Base-by-base conservation (phyloP, 2,113 vertebrate genomes). In the Rhipidura dahli region DNA sequence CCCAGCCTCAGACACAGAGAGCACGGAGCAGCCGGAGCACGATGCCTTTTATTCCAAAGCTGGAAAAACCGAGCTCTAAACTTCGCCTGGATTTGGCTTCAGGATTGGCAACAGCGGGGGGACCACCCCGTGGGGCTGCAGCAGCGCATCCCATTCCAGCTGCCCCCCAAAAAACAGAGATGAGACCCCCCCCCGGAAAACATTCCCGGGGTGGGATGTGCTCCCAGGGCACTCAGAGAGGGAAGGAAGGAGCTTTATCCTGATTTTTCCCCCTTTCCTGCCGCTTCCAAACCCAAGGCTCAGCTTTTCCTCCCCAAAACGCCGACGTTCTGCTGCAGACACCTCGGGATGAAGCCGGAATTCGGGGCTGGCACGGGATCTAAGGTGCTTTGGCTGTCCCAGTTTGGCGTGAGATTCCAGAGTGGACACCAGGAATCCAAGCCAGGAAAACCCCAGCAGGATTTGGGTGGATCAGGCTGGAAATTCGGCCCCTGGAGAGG, bases 61-160 rank as follows among this genome's bases (percentile, higher is more conserved):
- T 39, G 68, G 66, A 94, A 83, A 84, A 96, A 80, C 0, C 19
- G 47, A 84, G 88, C 81, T 95, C 92, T 45, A 9, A 88, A 83
- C 78, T 15, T 3, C 10, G 49, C 12, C 65, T 2, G n/a, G 93
- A 72, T 97, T 98, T 97, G 97, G 97, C 97, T 94, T 79, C 59
- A 3, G 63, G 30, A 49, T 79, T 98, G 98, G 97, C 98, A 95
- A 35, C 16, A 10, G 39, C 61, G 5, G 3, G 31, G 47, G 30
- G 23, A 33, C 4, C 7, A 77, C 10, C 64, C 39, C 3, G 2
- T 7, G 47, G 20, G 66, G 33, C 53, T 4, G 26, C 35, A 49
- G 82, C 51, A 39, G 35, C 2, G 0, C 3, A 19, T 54, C 77
- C 60, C 31, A 4, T 11, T 13, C 78, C 71, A 54, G 70, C 56